Evolutionary conservation across 2,113 vertebrate species (phyloP), one percentile per base, ranked within the genome.

Genomic region (Egretta garzetta): DNA sequence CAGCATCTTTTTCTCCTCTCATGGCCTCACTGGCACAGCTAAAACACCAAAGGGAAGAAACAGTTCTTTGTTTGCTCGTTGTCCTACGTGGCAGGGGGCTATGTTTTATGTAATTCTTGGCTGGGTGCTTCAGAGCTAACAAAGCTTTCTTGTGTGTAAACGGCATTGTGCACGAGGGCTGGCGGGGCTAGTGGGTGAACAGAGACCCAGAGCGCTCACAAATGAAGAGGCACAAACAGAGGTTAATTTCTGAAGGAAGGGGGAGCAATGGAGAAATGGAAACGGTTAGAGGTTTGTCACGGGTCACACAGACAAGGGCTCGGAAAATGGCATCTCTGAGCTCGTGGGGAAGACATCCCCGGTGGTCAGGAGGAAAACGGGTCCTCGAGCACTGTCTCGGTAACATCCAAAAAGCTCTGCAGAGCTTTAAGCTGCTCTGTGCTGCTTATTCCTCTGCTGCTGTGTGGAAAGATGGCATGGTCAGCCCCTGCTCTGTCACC

Each of bases 101-200:
- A 3, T 77, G 88, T 95, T 96, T 97, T 97, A 97, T 95, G 91
- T 98, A 97, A 97, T 96, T 92, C 93, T 97, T 97, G 96, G 96
- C 97, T 88, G 90, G 35, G 22, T 83, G 88, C 88, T 94, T 59
- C 63, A 17, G 66, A 56, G 60, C 91, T 89, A 81, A 98, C 97
- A 98, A 96, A 96, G 97, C 85, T 95, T 92, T 96, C 91, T 63
- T 97, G 85, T 98, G 92, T 94, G 75, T 33, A 63, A 71, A 26
- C 3, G 33, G 35, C 70, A 82, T 73, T 93, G 92, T 87, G 80
- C 4, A 7, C 3, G 5, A 12, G 4, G 70, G 19, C 71, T 75
- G 77, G 32, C 1, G 2, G 55, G 81, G 70, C 81, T 84, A 67
- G 85, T 1, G 0, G 72, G 64, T 37, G 89, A 92, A 4, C 52